Percentiles rank a stretch among this genome's conserved stretches.
Conservation (phyloP, 2,888 invertebrate species). For the Anarsia innoxiella region DNA sequence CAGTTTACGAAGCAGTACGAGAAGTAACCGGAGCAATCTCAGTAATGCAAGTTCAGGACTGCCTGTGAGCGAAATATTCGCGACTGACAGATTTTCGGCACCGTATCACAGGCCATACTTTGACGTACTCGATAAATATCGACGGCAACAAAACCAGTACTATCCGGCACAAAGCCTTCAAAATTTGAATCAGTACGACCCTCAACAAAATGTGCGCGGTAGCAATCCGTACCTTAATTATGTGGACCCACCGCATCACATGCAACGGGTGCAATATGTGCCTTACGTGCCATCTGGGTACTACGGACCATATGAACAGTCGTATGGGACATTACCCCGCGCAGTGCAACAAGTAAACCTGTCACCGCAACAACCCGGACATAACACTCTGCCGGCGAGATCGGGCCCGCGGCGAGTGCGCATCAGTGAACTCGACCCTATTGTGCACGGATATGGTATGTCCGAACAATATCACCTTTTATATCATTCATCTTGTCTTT, state of each 20-base stretch:
- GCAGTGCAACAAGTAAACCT: slow-evolving; percentile 17
- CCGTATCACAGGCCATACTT: slow-evolving; percentile 55
- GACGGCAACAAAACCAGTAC: slow-evolving; percentile 46
- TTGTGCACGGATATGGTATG: slow-evolving; percentile 65
- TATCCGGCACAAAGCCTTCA: slow-evolving; percentile 65
- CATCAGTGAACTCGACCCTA: slow-evolving; percentile 56
- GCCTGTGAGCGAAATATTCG: slow-evolving; percentile 62
- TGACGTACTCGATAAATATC: slow-evolving; percentile 55
- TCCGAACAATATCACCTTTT: no score
- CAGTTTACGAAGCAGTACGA: slow-evolving; percentile 52
- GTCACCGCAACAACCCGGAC: slow-evolving; percentile 25
- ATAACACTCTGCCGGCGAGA: slow-evolving; percentile 52
- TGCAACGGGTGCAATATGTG: slow-evolving; percentile 29
- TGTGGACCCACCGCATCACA: slow-evolving; percentile 34
- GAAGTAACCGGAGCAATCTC: slow-evolving; percentile 55
- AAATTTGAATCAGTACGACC: slow-evolving; percentile 44
- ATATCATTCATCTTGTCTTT: slow-evolving; percentile 1
- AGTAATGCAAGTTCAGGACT: slow-evolving; percentile 47
- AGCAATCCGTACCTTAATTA: slow-evolving; percentile 49
- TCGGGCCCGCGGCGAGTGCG: slow-evolving; percentile 55
- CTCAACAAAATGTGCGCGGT: slow-evolving; percentile 28
- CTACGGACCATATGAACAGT: slow-evolving; percentile 25
- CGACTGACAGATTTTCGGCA: slow-evolving; percentile 53
- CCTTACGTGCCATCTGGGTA: slow-evolving; percentile 20
- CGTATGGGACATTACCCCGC: slow-evolving; percentile 50